Percentiles rank a stretch among this genome's conserved stretches.
Conservation (phyloP, 2,888 invertebrate species). For the Danaus chrysippus region DNA sequence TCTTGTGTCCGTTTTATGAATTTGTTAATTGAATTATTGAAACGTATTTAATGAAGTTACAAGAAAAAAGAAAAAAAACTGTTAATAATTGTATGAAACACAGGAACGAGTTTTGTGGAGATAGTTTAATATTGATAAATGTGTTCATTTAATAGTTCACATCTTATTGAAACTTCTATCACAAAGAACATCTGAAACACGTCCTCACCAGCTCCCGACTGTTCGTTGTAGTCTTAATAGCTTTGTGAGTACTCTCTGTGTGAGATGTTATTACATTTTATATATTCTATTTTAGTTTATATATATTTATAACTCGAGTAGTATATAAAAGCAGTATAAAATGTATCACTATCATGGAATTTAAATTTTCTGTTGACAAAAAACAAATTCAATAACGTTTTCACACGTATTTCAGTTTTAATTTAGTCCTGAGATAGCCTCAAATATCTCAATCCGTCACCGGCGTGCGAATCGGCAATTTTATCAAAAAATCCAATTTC, state of each 20-base stretch:
- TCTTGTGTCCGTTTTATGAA: too few species aligned
- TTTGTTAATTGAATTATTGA: too few species aligned
- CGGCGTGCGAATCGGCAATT: conserved; percentile 23
- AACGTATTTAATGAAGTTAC: too few species aligned
- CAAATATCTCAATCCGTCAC: conserved; percentile 22
- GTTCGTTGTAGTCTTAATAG: not conserved
- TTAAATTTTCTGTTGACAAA: too few species aligned
- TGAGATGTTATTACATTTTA: not conserved
- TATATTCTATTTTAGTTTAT: not conserved
- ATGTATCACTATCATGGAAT: not conserved
- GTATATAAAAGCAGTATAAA: too few species aligned
- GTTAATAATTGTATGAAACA: too few species aligned
- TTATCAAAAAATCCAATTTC: conserved; percentile 32
- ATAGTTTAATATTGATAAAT: conserved; percentile 1
- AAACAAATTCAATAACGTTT: not conserved
- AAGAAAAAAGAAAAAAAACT: too few species aligned
- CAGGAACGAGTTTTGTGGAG: too few species aligned
- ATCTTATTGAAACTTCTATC: not conserved
- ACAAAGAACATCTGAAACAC: conserved; percentile 6
- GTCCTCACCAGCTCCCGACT: not conserved
- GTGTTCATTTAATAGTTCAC: not conserved
- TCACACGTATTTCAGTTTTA: conserved; percentile 14
- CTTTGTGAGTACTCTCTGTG: not conserved
- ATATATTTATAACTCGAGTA: not conserved
- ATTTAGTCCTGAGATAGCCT: conserved; percentile 18